Evolutionary conservation across 2,888 invertebrate genomes (phyloP).

Genomic region (Bellardia bayeri): DNA sequence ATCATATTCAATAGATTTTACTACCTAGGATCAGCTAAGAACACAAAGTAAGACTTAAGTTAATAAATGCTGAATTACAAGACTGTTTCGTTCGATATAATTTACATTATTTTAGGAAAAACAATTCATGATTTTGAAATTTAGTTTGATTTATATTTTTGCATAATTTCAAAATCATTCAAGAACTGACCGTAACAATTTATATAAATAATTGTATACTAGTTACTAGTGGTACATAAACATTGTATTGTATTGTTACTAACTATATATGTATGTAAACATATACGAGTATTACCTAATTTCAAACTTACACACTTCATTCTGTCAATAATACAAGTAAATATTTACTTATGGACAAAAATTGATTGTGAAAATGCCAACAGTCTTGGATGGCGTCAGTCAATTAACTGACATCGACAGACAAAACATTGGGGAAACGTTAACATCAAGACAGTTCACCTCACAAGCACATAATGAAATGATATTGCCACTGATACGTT

Average conservation of each 20-base stretch:
- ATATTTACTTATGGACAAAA: conserved; percentile 24
- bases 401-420: conserved; percentile 58
- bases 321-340: not conserved
- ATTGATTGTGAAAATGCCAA: conserved; percentile 64
- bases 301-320: not conserved
- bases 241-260: not conserved
- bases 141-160: no score
- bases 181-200: no score
- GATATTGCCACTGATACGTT: conserved; percentile 19
- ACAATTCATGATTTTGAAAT: no score
- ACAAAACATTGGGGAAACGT: conserved; percentile 16
- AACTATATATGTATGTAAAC: not conserved
- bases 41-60: no score
- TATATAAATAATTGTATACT: no score
- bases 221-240: no score
- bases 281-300: not conserved
- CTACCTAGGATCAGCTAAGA: no score
- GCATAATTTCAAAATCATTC: no score
- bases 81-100: no score
- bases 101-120: no score
- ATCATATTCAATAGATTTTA: no score
- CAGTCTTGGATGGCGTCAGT: conserved; percentile 70
- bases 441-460: not conserved
- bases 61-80: no score
- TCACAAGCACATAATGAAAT: conserved; percentile 1